Conservation (phyloP, 2,113 vertebrate genomes). For the Seriola quinqueradiata region DNA sequence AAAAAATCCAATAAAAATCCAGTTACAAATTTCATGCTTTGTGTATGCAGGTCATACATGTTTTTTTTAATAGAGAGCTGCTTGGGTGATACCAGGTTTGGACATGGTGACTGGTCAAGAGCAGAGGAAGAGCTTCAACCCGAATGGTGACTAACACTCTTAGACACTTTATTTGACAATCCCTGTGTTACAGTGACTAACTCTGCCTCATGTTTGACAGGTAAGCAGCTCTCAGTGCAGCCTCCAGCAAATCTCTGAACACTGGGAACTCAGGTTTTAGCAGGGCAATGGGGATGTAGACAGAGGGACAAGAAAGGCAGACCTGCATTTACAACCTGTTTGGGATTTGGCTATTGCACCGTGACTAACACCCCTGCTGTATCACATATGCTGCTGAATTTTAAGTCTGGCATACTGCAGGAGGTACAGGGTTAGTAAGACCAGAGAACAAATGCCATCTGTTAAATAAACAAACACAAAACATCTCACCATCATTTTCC, state of each 20-base stretch:
- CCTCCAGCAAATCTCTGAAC: conserved; percentile 78
- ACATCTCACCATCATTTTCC: conserved; percentile 67
- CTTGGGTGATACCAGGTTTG: conserved; percentile 24
- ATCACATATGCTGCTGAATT: conserved; percentile 86
- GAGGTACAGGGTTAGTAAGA: conserved; percentile 76
- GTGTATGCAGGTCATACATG: conserved; percentile 9
- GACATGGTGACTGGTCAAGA: conserved; percentile 29
- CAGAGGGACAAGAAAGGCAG: conserved; percentile 78
- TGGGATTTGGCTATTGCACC: conserved; percentile 85
- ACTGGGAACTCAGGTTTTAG: conserved; percentile 71
- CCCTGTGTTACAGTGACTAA: conserved; percentile 71
- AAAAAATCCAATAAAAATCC: neutral
- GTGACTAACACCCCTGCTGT: conserved; percentile 86
- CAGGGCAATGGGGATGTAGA: conserved; percentile 75
- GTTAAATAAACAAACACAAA: conserved; percentile 84
- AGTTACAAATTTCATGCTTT: conserved; percentile 17
- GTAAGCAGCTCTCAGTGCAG: conserved; percentile 68
- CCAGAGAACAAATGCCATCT: conserved; percentile 86
- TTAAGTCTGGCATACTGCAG: conserved; percentile 82
- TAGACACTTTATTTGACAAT: conserved; percentile 53
- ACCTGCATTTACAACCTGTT: conserved; percentile 87
- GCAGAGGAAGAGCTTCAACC: conserved; percentile 48
- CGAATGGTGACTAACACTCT: conserved; percentile 35
- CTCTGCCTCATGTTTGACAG: conserved; percentile 74
- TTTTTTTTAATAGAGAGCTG: conserved; percentile 41